Percentiles rank a stretch among this genome's conserved stretches.
phyloP scores from a whole-genome alignment of 37 sponge, comb jelly and placozoan genomes.

The Petrosia ficiformis region DNA sequence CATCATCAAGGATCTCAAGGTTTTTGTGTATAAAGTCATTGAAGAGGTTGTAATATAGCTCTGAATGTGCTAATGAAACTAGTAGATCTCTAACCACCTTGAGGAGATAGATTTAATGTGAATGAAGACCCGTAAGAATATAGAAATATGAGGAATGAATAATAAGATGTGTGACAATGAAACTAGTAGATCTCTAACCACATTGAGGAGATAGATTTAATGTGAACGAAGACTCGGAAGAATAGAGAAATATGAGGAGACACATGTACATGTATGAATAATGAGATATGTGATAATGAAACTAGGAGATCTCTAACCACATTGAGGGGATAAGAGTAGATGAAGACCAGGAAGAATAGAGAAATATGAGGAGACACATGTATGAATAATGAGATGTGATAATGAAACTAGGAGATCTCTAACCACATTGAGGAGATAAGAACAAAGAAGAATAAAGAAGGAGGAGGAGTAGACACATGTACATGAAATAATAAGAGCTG shows the following conservation, averaged over 20 bases:
- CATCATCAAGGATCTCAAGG: constrained; percentile 38
- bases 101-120: not conserved
- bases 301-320: constrained; percentile 48
- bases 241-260: too few species aligned
- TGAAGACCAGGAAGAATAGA: too few species aligned
- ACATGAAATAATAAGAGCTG: too few species aligned
- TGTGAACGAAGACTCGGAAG: not conserved
- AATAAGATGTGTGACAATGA: constrained; percentile 59
- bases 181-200: constrained; percentile 43
- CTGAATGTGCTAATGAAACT: constrained; percentile 50
- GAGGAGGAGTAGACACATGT: too few species aligned
- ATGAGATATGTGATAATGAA: constrained; percentile 54
- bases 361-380: too few species aligned
- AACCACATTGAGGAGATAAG: constrained; percentile 27
- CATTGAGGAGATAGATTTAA: constrained; percentile 16
- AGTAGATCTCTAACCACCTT: constrained; percentile 57
- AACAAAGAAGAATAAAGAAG: not conserved
- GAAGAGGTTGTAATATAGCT: constrained; percentile 54
- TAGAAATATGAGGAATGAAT: too few species aligned
- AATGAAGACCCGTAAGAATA: too few species aligned
- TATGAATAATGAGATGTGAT: too few species aligned
- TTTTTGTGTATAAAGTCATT: constrained; percentile 48
- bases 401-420: constrained; percentile 44
- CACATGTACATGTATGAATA: too few species aligned
- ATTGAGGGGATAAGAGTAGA: not conserved